Base-by-base conservation (phyloP, 2,888 invertebrate species). In the Polydesmus complanatus region DNA sequence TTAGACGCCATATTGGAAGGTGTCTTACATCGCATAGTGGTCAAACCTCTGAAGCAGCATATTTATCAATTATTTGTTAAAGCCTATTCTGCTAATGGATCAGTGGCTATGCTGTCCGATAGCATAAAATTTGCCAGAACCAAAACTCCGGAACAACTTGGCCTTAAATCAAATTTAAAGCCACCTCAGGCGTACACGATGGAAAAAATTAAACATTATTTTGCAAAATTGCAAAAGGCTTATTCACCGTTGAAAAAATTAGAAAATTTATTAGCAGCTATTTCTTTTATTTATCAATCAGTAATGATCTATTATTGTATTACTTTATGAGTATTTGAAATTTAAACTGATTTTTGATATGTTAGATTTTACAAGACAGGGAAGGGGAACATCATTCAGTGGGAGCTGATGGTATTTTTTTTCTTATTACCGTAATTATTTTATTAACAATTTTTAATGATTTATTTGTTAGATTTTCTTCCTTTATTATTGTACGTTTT, bases 1-100 rank as follows among this genome's bases (percentile, higher is more conserved):
- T 79, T 96, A 72, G 96, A 97, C 72, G 88, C 93, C 60, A 93
- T 96, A 68, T 77, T 96, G 68, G 96, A 97, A 76, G 87, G 88
- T 63, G 92, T 95, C 64, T 86, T 97, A 80, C 93, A 94, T 75
- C 84, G 88, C 67, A 78, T 95, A 67, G 89, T 96, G 26, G 87
- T 96, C 47, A 78, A 85, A 59, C 93, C 93, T 5, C 75, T 94
- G 65, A 84, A 90, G 64, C 83, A 85, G 62, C 86, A 89, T 69
- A 81, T 94, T 64, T 89, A 91, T 71, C 80, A 83, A 66, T 78
- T 91, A 68, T 85, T 92, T 70, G 87, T 75, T 26, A 68, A 71
- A 49, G 71, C 73, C 62, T 73, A 73, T 64, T 72, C 62, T 55
- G 72, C 71, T 62, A 74, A 73, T 65, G 77, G 77, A 19, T 70